Evolutionary conservation across 92 coral and sea anemone species (phyloP).

Genomic region (Paramuricea clavata): DNA sequence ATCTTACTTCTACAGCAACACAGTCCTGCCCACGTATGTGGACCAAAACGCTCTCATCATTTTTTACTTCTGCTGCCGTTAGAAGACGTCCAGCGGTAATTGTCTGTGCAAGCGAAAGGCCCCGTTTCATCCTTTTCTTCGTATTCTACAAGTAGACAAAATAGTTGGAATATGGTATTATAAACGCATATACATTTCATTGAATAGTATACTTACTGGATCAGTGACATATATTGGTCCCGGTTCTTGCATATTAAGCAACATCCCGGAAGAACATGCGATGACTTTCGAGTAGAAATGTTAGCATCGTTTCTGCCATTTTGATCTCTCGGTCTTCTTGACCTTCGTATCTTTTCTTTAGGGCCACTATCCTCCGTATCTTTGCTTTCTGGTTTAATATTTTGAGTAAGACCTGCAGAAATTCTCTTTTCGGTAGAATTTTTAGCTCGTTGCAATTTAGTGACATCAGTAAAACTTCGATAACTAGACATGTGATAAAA

Average conservation of each 20-base stretch:
- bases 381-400: constrained; percentile 6
- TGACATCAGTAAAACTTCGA: constrained; percentile 19
- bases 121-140: constrained; percentile 14
- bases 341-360: constrained; percentile 4
- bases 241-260: constrained; percentile 27
- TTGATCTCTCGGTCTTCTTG: constrained; percentile 23
- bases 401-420: constrained; percentile 21
- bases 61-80: too few species aligned
- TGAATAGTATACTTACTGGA: constrained; percentile 5
- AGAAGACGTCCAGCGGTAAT: constrained; percentile 9
- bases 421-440: constrained; percentile 26
- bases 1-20: too few species aligned
- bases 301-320: not conserved
- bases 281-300: constrained; percentile 29
- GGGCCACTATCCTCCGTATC: constrained; percentile 7
- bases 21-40: too few species aligned
- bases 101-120: constrained; percentile 27
- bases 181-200: not conserved
- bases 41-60: too few species aligned
- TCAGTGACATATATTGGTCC: constrained; percentile 30
- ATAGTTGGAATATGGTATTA: not conserved
- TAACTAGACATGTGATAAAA: constrained; percentile 4
- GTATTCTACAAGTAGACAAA: not conserved
- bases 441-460: constrained; percentile 31
- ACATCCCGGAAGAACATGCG: constrained; percentile 24